Evolutionary conservation across 2,888 invertebrate species (phyloP), one percentile per base, ranked within the genome.

Genomic region (Scrobipalpa atriplicella): DNA sequence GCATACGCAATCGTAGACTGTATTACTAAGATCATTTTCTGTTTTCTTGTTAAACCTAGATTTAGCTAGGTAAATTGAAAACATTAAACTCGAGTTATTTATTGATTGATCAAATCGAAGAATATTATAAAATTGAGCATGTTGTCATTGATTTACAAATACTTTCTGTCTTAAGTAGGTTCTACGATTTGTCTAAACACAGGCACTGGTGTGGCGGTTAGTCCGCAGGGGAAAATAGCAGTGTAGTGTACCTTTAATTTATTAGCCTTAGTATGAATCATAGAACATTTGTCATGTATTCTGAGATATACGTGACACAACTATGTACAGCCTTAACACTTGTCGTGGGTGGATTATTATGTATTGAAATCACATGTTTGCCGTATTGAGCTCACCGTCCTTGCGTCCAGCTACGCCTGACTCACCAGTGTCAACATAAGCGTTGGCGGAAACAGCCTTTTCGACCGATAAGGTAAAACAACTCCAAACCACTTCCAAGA

Each of bases 351-450:
- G 84, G 79, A 80, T 81, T 82, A 81, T 72, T 77, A 79, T 77
- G 73, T 81, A 85, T 85, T 83, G 78, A 83, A 83, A 85, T 82
- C 78, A 82, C 78, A 82, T 87, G 81, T 82, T 84, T 84, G 76
- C 77, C 78, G 73, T 78, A 78, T 78, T 82, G 86, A 84, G 80
- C 84, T 87, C 86, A 85, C 81, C 81, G 89, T 89, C 91, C 91
- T 92, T 92, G 92, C 80, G 83, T 84, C 79, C 74, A 18, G 38
- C 79, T 78, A 75, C 80, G 78, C 80, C 85, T 92, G 92, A 92
- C 88, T 91, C 92, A 91, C 82, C 82, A 85, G 75, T 83, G 84
- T 86, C 87, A 89, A 91, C 84, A 84, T 83, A 76, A 77, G 83
- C 80, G 90, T 88, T 80, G 89, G 91, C 83, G 89, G 87, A 82